Base-by-base conservation (phyloP, 2,113 vertebrate species). In the Oncorhynchus clarkii region DNA sequence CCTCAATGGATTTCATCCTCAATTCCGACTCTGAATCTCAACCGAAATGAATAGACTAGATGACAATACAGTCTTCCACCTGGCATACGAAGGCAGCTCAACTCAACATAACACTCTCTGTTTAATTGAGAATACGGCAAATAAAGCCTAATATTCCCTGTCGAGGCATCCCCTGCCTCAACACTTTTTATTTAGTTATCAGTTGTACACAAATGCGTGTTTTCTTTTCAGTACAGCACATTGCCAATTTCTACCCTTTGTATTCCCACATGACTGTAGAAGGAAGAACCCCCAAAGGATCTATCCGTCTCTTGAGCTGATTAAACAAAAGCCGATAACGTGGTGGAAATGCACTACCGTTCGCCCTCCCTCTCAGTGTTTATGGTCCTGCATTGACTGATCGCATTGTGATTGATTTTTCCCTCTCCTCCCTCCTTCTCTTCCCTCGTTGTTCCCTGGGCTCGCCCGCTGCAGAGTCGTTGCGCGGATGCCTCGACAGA, bases 361-460 rank as follows among this genome's bases (percentile, higher is more conserved):
- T 57, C 74, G 16, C 24, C 51, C 51, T n/a, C 27, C 60, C 66
- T 57, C 48, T n/a, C n/a, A 65, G 5, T 27, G 54, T 49, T 60
- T 69, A 72, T 72, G 70, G 27, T 27, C 64, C 60, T 72, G 29
- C 62, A 31, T 57, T 13, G 51, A 69, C 49, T 72, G 62, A 68
- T 76, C 68, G 73, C 66, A 45, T 67, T 67, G 60, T 27, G 11
- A 76, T 71, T 34, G 65, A 68, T 49, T 60, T 72, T 71, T 60
- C 24, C 59, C 8, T 22, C 59, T 60, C 24, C n/a, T 16, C 59
- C 7, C 59, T 5, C 20, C 18, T 62, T 24, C 59, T n/a, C 16
- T 67, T 29, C 62, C 62, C 34, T 24, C 4, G 7, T 60, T 20
- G 39, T 8, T 45, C n/a, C 51, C 14, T 54, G 14, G 51, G 51